Evolutionary conservation across 2,797 vertebrate species (phyloP).

Genomic region (Cebuella pygmaea): DNA sequence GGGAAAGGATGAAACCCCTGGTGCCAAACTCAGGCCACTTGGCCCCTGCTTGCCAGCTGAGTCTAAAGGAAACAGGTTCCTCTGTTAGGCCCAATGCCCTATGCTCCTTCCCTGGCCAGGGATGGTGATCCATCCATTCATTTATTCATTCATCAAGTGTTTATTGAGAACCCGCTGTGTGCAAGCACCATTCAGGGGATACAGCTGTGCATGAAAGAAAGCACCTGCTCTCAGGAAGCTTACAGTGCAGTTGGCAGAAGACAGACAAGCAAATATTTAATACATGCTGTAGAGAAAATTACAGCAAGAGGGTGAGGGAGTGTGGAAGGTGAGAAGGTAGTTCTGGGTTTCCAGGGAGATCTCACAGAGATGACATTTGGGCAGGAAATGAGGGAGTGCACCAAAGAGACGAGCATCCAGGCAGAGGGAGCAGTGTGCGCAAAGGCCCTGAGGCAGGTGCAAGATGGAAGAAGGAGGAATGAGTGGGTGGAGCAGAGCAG

Average conservation of each 20-base stretch:
- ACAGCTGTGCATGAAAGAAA: background rate
- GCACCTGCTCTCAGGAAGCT: rapidly evolving
- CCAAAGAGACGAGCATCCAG: background rate
- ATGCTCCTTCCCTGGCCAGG: background rate
- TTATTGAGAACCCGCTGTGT: background rate
- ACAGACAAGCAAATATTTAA: background rate
- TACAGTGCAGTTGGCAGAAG: background rate
- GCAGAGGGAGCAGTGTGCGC: background rate
- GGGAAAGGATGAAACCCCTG: background rate
- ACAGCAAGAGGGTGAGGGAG: background rate
- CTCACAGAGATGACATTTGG: background rate
- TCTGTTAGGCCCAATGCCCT: background rate
- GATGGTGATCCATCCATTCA: background rate
- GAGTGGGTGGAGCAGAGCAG: background rate
- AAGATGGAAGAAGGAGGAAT: background rate
- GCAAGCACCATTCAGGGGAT: background rate
- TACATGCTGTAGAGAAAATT: background rate
- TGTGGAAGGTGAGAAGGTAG: background rate
- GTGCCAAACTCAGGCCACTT: background rate
- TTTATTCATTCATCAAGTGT: background rate
- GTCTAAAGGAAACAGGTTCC: background rate
- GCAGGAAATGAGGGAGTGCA: background rate
- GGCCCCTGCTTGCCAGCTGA: background rate
- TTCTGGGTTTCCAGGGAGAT: too few species aligned
- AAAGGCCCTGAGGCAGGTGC: background rate